Evolutionary conservation across 2,888 invertebrate genomes (phyloP), one percentile per base, ranked within the genome.

Genomic region (Herminia tarsipennalis): DNA sequence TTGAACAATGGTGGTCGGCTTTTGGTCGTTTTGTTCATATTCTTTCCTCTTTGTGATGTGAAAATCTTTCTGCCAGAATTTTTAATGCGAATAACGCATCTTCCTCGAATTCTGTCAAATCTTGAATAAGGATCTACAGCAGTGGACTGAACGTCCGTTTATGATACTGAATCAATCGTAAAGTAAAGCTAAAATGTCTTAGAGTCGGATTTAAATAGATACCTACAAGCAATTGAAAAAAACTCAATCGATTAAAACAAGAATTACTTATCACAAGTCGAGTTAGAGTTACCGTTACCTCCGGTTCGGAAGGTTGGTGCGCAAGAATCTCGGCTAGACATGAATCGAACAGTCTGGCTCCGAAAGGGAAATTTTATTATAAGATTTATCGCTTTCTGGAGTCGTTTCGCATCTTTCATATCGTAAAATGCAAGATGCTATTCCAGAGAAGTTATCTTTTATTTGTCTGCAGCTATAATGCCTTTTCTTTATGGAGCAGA

Each of bases 1-100:
- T 56, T 50, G 45, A 61, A 66, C 66, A 61, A 61, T 61, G 53
- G 56, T 43, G 49, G 32, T 30, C 42, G 42, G 36, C 34, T 54
- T 47, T 54, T 40, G 39, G 17, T 24, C 49, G 45, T 44, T 41
- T 57, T 60, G 44, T 62, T 53, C 9, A 39, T 53, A 54, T 53
- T 61, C 33, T 41, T 43, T 45, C 33, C 49, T 30, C 28, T 32
- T 36, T 30, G 45, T 20, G 43, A 28, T 47, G 24, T 41, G 41
- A n/a, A n/a, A n/a, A n/a, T n/a, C n/a, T n/a, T n/a, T n/a, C n/a
- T n/a, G n/a, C n/a, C n/a, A n/a, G n/a, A n/a, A n/a, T n/a, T n/a
- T n/a, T n/a, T n/a, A n/a, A n/a, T n/a, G n/a, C n/a, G n/a, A n/a
- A n/a, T n/a, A n/a, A n/a, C n/a, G n/a, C n/a, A n/a, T n/a, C n/a